These are phyloP conservation scores for Barypeithes pellucidus DNA, from an alignment of 2,888 invertebrate genomes.

Conservation along the genomic window DNA sequence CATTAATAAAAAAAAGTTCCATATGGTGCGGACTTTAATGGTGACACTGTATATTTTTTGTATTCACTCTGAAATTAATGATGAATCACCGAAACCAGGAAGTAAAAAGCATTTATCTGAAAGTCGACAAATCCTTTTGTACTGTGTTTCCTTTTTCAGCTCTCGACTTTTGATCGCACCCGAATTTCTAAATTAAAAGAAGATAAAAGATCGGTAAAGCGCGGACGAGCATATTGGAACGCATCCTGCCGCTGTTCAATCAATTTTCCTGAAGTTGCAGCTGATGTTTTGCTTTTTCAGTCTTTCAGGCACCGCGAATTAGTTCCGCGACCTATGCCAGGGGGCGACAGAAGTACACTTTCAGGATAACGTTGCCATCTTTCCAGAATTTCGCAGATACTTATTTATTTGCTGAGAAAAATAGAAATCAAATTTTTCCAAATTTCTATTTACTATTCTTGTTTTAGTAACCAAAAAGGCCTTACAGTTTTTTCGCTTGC, in stretches of 20 bases:
- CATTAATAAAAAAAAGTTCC: no score
- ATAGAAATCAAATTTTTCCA: no score
- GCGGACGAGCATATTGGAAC: constrained; percentile 15
- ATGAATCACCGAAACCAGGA: constrained; percentile 9
- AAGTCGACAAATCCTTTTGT: background rate
- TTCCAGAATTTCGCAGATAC: background rate
- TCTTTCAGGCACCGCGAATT: constrained; percentile 53
- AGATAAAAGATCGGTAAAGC: background rate
- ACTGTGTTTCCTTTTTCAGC: background rate
- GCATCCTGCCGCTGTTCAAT: constrained; percentile 41
- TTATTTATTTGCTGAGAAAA: background rate
- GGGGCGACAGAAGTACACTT: constrained; percentile 57
- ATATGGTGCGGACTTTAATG: no score
- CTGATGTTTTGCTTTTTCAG: constrained; percentile 49
- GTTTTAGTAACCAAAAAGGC: no score
- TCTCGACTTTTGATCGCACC: background rate
- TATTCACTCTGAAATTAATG: no score
- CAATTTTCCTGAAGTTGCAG: constrained; percentile 47
- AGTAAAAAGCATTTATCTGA: background rate
- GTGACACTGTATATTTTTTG: no score
- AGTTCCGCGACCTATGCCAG: constrained; percentile 62
- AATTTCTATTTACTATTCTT: no score
- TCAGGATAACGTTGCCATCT: constrained; percentile 47
- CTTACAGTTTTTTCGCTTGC: no score
- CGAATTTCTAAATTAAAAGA: background rate